These are phyloP conservation scores for Picus viridis DNA, from an alignment of 2,797 vertebrate species.

Conservation along the genomic window DNA sequence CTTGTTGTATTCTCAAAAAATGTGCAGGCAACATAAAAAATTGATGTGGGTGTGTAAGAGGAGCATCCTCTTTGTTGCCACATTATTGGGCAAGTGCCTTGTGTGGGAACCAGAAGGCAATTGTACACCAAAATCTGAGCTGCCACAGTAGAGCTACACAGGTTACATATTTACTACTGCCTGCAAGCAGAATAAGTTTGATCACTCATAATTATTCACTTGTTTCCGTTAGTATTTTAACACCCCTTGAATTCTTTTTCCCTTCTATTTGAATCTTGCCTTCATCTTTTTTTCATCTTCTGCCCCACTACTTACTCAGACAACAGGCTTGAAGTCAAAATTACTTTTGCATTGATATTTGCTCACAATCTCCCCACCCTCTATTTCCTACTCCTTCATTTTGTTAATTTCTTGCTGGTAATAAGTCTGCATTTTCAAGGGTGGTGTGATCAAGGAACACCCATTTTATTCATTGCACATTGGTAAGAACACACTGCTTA, in stretches of 20 bases:
- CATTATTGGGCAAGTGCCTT: neutral
- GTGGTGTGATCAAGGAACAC: rapidly evolving
- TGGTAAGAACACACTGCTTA: neutral
- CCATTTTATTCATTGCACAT: neutral
- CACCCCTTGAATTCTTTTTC: neutral
- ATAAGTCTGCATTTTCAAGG: neutral
- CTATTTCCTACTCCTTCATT: rapidly evolving
- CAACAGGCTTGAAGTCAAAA: neutral
- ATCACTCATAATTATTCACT: neutral
- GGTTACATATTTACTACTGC: neutral
- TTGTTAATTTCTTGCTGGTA: neutral
- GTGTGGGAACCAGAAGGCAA: neutral
- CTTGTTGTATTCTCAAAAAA: neutral
- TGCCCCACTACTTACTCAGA: rapidly evolving
- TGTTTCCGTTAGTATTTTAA: neutral
- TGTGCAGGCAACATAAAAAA: neutral
- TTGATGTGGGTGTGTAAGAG: neutral
- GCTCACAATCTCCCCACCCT: neutral
- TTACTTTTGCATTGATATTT: neutral
- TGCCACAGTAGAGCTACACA: neutral
- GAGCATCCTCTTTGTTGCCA: neutral
- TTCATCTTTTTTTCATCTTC: neutral
- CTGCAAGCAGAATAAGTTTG: neutral
- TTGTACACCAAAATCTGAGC: neutral
- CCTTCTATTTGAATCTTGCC: neutral